Evolutionary conservation across 2,113 vertebrate species (phyloP).

Genomic region (Pangasianodon hypophthalmus): DNA sequence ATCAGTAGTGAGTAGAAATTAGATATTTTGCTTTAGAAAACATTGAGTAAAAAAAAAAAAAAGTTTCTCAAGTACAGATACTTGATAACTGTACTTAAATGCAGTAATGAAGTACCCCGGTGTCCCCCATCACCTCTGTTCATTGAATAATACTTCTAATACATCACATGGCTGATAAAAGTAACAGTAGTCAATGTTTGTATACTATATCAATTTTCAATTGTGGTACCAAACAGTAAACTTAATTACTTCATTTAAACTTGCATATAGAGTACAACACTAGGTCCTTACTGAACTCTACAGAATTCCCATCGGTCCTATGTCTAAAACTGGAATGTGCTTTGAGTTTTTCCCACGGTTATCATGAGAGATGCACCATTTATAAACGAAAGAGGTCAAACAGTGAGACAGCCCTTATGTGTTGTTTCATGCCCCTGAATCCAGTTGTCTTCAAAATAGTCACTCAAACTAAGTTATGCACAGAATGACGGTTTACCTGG

Average conservation of each 20-base stretch:
- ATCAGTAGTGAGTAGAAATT: not conserved
- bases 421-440: not conserved
- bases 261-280: not conserved
- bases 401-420: not conserved
- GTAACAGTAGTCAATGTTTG: not conserved
- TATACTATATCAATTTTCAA: not conserved
- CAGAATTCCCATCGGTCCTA: constrained; percentile 5
- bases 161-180: not conserved
- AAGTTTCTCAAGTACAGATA: not conserved
- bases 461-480: constrained; percentile 1
- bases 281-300: not conserved
- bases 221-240: not conserved
- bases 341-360: not conserved
- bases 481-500: not conserved
- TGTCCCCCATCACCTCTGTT: not conserved
- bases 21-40: not conserved
- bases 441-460: not conserved
- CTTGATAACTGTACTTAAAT: not conserved
- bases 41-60: not conserved
- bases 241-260: not conserved
- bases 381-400: constrained; percentile 10
- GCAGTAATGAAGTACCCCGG: not conserved
- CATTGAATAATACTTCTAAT: not conserved
- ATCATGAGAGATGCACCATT: not conserved
- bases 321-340: not conserved